Conservation (phyloP, 2,113 vertebrate species). For the Colaptes auratus region DNA sequence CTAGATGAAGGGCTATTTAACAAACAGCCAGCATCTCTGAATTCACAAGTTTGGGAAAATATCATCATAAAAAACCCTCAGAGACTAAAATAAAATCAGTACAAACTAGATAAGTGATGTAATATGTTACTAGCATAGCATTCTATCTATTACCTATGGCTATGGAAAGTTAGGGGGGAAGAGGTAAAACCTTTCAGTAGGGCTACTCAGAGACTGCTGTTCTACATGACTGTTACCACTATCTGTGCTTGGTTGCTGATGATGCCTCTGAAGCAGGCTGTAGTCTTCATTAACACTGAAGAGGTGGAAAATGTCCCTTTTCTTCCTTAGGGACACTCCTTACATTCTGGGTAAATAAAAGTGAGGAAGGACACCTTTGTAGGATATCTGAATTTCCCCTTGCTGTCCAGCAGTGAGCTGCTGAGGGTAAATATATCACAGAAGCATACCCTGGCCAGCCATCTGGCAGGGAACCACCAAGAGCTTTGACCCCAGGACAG, state of each 20-base stretch:
- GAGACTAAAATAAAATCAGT: background rate
- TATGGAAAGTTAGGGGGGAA: background rate
- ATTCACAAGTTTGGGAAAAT: conserved; percentile 4
- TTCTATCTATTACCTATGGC: background rate
- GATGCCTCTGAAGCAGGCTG: background rate
- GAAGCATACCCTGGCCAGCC: background rate
- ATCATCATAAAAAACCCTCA: background rate
- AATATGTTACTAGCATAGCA: background rate
- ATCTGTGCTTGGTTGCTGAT: background rate
- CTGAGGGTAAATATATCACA: background rate
- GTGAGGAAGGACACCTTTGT: background rate
- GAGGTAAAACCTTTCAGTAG: background rate
- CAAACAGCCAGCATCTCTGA: background rate
- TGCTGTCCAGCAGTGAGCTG: background rate
- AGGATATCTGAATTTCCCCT: background rate
- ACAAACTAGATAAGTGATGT: background rate
- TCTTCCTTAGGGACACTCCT: background rate
- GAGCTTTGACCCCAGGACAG: background rate
- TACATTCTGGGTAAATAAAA: background rate
- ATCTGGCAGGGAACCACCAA: background rate
- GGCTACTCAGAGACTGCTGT: background rate
- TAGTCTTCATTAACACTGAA: background rate
- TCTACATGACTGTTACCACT: accelerated
- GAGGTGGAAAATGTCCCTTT: background rate
- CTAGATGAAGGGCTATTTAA: conserved; percentile 21